Evolutionary conservation across 2,888 invertebrate species (phyloP), one percentile per base, ranked within the genome.

Genomic region (Leptothorax acervorum): DNA sequence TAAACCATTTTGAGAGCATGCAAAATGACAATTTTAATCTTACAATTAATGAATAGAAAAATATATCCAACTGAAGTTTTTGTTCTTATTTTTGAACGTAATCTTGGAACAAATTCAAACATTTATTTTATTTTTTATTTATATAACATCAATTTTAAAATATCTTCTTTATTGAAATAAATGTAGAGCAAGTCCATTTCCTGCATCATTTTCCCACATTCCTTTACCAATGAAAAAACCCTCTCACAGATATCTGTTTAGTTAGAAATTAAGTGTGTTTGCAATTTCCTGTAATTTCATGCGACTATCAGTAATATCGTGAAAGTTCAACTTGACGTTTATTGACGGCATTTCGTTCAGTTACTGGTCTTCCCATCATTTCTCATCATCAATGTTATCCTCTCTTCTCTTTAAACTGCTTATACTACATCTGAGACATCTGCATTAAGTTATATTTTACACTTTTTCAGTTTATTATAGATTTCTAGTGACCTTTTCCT

Each of bases 291-390:
- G 23, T 65, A 65, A 65, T 65, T 65, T 65, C 3, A 65, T 65
- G 12, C 6, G n/a, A 65, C 65, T 12, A 42, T 42, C 65, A 65
- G 42, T 65, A 63, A 63, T 42, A 23, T 42, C 65, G 42, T 23
- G 23, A 42, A 42, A 65, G 65, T 65, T 65, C n/a, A 65, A 65
- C 65, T 12, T 65, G 65, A 65, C 65, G 23, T 65, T 65, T 65
- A 65, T 65, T 65, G 65, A 65, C 42, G 65, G 65, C 65, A 42
- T 65, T 65, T 23, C 65, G 42, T 65, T 42, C 42, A 45, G 42
- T 42, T 12, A 8, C 63, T n/a, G 11, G n/a, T 39, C 39, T 65
- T 23, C 5, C 35, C 42, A 42, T 65, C 65, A 42, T 42, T 65
- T 65, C 23, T 65, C 42, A 23, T 65, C 65, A 42, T 23, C 23